Base-by-base conservation (phyloP, 1,140 invertebrate species). In the Ylistrum balloti region DNA sequence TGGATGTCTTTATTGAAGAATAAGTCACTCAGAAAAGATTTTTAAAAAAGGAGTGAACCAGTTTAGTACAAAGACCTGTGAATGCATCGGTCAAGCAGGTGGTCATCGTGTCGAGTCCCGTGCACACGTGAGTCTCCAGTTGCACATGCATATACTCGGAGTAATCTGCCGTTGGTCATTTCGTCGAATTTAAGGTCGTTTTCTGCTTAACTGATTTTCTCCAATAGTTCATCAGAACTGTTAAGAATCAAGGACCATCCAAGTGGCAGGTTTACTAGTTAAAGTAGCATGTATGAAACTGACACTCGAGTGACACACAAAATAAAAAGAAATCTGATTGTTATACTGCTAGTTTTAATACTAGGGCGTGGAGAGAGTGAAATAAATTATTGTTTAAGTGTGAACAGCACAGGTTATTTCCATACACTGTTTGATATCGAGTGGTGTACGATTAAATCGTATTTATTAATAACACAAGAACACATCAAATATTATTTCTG, bases 1-100 rank as follows among this genome's bases (percentile, higher is more conserved):
- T n/a, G 22, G 0, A 74, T 74, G 35, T n/a, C 56, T 74, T 74
- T 74, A 74, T 74, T 22, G 28, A n/a, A n/a, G 28, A 74, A 28
- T 11, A 74, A 74, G 56, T 74, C 56, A 74, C n/a, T 74, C 28
- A 74, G 56, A 74, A 74, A 74, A 74, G 5, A 5, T 2, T 28
- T n/a, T 5, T 17, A n/a, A n/a, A 74, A 74, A 74, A 28, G 5
- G 22, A 74, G 56, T 28, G 56, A 74, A 74, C 56, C n/a, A 28
- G 28, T n/a, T 74, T 74, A 5, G 22, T 74, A 17, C 11, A 1
- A 74, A 74, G 56, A n/a, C 56, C 5, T 74, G 22, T 11, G n/a
- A 74, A 74, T 28, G 56, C 20, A 74, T 74, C 56, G 56, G 56
- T 74, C 56, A 74, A 74, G 56, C 56, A 74, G 56, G 56, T 74